Base-by-base conservation (phyloP, 2,113 vertebrate species). In the mouse (Mus musculus) region DNA sequence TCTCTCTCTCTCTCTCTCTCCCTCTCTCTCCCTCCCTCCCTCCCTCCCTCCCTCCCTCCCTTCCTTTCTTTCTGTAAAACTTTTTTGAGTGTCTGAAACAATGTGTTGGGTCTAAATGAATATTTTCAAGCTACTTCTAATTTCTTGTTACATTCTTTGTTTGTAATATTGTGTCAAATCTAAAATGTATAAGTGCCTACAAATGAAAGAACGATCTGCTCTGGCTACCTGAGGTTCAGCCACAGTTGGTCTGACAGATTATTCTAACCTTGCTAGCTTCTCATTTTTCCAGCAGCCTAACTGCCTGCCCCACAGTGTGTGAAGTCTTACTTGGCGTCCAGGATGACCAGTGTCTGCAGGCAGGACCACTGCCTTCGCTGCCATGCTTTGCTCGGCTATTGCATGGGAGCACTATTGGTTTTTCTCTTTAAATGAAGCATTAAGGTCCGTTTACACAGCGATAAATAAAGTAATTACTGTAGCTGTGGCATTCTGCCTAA, bases 391-490 rank as follows among this genome's bases (percentile, higher is more conserved):
- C 94, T 87, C 92, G 75, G 76, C 86, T 97, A n/a, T 95, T 97
- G 94, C 72, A 56, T 85, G 52, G 95, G 89, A 65, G 78, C 96
- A 85, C 87, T 96, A 85, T n/a, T 56, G 80, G 98, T 96, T 98
- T 96, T 97, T 97, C 87, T 80, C 93, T 90, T 96, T 98, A 97
- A 98, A 98, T 98, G 98, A 99, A 98, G 98, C 98, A 97, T 98
- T 98, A 97, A 95, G 78, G 97, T 97, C 98, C 87, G 90, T 98
- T 98, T 98, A 98, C 98, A 94, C 96, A 97, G 98, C 92, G 97
- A 98, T 98, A 98, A 98, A 98, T 98, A 98, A 87, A 98, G 97
- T 98, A 97, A 98, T 98, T 98, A 98, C 94, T 97, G 78, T 96
- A 97, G 94, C 0, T 0, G 36, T 98, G 98, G 98, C 98, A 96